phyloP scores from a whole-genome alignment of 35 echinoderm and acorn worm species.

The Ophioderma brevispina region DNA sequence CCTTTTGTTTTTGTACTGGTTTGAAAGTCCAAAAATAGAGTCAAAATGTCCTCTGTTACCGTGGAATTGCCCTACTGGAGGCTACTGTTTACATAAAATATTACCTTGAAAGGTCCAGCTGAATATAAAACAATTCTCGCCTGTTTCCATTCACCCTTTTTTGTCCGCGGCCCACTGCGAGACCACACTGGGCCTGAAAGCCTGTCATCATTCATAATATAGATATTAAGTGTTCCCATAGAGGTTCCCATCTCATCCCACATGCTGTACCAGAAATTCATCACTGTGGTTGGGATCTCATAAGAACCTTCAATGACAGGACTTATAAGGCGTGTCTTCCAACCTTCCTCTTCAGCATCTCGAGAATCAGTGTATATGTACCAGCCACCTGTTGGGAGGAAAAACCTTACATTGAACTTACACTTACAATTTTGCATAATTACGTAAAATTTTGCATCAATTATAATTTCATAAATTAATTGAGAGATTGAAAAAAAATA shows the following conservation, averaged over 20 bases:
- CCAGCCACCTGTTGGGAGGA: neutral
- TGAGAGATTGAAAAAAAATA: no score
- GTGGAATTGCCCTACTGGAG: no score
- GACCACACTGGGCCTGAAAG: neutral
- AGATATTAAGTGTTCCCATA: neutral
- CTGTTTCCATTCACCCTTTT: neutral
- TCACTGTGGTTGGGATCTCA: neutral
- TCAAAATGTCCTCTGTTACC: no score
- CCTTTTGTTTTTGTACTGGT: no score
- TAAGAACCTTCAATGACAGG: neutral
- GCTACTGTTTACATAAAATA: no score
- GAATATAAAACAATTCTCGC: neutral
- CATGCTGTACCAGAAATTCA: neutral
- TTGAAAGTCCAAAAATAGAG: no score
- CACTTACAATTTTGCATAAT: no score
- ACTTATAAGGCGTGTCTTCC: neutral
- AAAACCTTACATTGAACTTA: no score
- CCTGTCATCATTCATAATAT: neutral
- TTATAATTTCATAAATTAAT: no score
- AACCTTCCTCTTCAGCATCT: neutral
- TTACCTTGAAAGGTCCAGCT: neutral
- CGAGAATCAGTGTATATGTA: neutral
- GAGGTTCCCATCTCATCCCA: neutral
- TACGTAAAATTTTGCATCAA: no score
- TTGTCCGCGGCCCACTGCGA: neutral